Base-by-base conservation (phyloP, 2,888 invertebrate genomes). In the Caenorhabditis parvicauda region DNA sequence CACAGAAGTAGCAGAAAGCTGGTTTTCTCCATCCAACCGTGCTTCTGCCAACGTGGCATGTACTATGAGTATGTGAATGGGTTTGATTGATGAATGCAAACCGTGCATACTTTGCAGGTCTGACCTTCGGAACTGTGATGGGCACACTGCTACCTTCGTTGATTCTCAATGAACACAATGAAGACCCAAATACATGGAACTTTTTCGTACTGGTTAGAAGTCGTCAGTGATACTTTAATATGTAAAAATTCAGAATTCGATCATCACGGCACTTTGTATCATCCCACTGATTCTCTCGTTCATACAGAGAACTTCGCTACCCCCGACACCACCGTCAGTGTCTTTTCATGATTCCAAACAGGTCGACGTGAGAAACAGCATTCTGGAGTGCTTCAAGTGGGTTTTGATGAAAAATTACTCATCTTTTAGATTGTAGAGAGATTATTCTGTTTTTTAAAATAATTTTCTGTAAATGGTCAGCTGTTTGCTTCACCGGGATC, bases 21-120 rank as follows among this genome's bases (percentile, higher is more conserved):
- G 78, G 78, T 78, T 78, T 45, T 57, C 68, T 29, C 72, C 75
- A 39, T 52, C 67, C 46, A 73, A 78, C 48, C 42, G 78, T 6
- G 70, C 78, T 24, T 55, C 75, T 17, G 74, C 78, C 2, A 78
- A 78, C 55, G 70, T 76, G 0, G 61, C 59, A 2, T 60, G 59
- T 17, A 51, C 54, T 12, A 60, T 52, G 14, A 32, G 52, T 27
- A 2, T 21, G 3, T 21, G 5, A n/a, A 5, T 12, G 17, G 12
- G 6, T 38, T n/a, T 12, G 12, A 6, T 5, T 38, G 12, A 38
- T 6, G 12, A 5, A 21, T 41, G 41, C 12, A 21, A 22, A 41
- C 7, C 3, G 19, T 22, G 9, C 22, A 17, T 24, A 2, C 21
- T 44, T 21, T 32, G 12, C 21, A 43, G 37, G 43, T 55, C 19